These are phyloP conservation scores for Pionites leucogaster DNA, from an alignment of 2,113 vertebrate genomes.

Conservation along the genomic window DNA sequence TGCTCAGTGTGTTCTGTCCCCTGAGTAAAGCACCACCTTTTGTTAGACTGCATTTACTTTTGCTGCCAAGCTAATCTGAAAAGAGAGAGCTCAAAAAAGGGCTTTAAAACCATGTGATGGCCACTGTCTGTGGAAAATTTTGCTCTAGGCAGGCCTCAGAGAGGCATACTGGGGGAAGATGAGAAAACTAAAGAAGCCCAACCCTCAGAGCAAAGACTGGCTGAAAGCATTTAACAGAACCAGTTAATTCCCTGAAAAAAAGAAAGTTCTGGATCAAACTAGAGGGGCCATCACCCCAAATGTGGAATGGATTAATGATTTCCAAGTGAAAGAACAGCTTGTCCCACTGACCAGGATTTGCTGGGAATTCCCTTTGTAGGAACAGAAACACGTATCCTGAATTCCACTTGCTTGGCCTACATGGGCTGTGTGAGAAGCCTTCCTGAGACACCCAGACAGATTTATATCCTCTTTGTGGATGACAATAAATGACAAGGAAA, in stretches of 20 bases:
- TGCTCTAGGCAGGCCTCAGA: background rate
- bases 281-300: background rate
- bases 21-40: background rate
- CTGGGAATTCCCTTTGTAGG: conserved; percentile 9
- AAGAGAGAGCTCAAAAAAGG: conserved; percentile 1
- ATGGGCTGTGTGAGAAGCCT: background rate
- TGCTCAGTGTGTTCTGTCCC: background rate
- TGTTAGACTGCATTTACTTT: background rate
- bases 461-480: background rate
- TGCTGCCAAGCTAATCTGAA: background rate
- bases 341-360: background rate
- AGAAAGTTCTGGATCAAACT: background rate
- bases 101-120: background rate
- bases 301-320: background rate
- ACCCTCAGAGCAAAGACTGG: background rate
- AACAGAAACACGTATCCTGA: background rate
- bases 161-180: background rate
- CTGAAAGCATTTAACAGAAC: background rate
- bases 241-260: background rate
- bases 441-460: background rate
- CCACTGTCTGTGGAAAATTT: background rate
- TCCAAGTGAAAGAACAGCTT: background rate
- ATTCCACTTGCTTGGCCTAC: background rate
- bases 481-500: background rate
- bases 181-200: background rate